These are phyloP conservation scores for Boloria euphrosyne DNA, from an alignment of 2,888 invertebrate species.

Conservation along the genomic window DNA sequence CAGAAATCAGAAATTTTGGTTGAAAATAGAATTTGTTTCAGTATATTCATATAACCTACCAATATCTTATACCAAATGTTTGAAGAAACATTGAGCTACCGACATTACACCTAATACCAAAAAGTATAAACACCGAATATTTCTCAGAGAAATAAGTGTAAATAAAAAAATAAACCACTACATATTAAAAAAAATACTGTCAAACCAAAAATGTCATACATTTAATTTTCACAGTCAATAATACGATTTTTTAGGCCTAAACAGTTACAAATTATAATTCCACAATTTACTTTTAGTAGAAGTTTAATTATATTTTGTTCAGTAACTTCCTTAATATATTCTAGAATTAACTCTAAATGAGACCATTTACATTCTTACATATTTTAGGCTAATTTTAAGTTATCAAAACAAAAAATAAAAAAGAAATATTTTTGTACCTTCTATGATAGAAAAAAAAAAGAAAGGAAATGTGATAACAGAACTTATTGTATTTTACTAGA, in stretches of 20 bases:
- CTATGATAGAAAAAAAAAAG: background rate
- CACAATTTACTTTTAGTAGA: background rate
- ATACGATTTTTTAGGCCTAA: conserved; percentile 12
- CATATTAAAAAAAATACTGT: conserved; percentile 5
- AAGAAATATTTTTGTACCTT: conserved; percentile 8
- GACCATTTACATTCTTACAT: conserved; percentile 24
- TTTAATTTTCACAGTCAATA: background rate
- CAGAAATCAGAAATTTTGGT: too few species aligned
- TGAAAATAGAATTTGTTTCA: too few species aligned
- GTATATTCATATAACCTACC: too few species aligned
- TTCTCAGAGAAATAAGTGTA: background rate
- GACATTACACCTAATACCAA: conserved; percentile 4
- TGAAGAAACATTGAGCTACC: background rate
- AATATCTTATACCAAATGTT: too few species aligned
- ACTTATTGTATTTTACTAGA: background rate
- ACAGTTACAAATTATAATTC: background rate
- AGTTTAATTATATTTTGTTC: conserved; percentile 1
- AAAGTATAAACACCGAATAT: background rate
- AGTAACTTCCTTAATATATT: conserved; percentile 8
- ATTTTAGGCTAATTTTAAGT: background rate
- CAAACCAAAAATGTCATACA: background rate
- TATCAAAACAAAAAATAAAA: background rate
- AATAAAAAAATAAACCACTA: background rate
- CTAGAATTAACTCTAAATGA: conserved; percentile 13
- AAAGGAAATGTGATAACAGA: background rate